A percentile compares a stretch with the other conserved stretches of the same genome.
phyloP scores from a whole-genome alignment of 2,113 vertebrate genomes.

The Cyanoramphus novaezelandiae region DNA sequence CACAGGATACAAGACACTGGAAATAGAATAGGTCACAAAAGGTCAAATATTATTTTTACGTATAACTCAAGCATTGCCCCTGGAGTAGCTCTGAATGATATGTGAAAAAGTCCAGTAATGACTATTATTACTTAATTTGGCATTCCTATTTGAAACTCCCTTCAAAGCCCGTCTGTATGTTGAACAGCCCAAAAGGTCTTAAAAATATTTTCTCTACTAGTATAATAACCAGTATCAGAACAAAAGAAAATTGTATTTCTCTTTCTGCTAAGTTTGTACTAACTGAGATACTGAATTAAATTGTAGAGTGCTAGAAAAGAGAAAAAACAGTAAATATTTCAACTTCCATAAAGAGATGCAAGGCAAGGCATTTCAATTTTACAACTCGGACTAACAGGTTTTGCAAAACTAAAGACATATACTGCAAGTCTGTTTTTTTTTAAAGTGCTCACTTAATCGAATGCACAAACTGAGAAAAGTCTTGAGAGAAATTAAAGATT shows the following conservation, averaged over 20 bases:
- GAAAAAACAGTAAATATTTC: not conserved
- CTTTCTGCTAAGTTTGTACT: not conserved
- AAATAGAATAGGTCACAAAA: not conserved
- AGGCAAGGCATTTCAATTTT: not conserved
- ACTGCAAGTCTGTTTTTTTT: not conserved
- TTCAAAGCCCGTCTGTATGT: not conserved
- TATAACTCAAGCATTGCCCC: not conserved
- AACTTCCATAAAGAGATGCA: not conserved
- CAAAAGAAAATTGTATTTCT: not conserved
- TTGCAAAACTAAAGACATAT: not conserved
- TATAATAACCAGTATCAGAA: not conserved
- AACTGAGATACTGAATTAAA: not conserved
- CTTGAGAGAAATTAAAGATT: not conserved
- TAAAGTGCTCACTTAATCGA: not conserved
- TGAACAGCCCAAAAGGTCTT: not conserved
- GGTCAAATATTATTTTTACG: not conserved
- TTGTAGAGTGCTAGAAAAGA: not conserved
- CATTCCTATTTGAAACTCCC: conserved; percentile 23
- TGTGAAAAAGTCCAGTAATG: conserved; percentile 21
- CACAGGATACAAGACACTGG: not conserved
- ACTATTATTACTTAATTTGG: conserved; percentile 38
- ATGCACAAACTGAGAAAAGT: not conserved
- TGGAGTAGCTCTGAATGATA: conserved; percentile 10
- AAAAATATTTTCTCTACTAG: not conserved
- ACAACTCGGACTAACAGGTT: not conserved